These are phyloP conservation scores for Sinonovacula constricta DNA, from an alignment of 1,140 invertebrate species.

Conservation along the genomic window DNA sequence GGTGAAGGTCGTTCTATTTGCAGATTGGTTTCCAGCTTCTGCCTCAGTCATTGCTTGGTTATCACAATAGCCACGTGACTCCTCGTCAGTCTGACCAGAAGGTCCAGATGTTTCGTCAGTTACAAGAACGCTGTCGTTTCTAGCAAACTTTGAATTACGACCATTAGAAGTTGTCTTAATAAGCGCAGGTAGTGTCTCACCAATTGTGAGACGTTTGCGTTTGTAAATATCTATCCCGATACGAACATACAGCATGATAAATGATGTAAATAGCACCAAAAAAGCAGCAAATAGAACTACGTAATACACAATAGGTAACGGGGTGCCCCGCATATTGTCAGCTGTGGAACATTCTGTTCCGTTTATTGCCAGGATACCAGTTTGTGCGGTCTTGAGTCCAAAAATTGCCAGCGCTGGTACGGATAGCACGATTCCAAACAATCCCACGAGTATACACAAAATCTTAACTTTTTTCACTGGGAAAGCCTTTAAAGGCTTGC, in stretches of 20 bases:
- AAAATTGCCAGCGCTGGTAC: slow-evolving; percentile 60
- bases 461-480: slow-evolving; percentile 55
- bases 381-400: slow-evolving; percentile 55
- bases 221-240: slow-evolving; percentile 61
- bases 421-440: slow-evolving; percentile 51
- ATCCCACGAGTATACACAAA: slow-evolving; percentile 46
- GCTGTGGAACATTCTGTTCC: slow-evolving; percentile 62
- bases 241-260: slow-evolving; percentile 54
- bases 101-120: slow-evolving; percentile 24
- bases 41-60: neutral
- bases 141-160: neutral
- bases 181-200: slow-evolving; percentile 35
- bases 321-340: slow-evolving; percentile 49
- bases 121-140: slow-evolving; percentile 19
- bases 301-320: slow-evolving; percentile 58
- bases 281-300: slow-evolving; percentile 57
- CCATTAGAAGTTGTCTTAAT: slow-evolving; percentile 9
- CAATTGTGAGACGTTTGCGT: slow-evolving; percentile 50
- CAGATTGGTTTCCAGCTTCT: neutral
- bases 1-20: neutral
- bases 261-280: slow-evolving; percentile 52
- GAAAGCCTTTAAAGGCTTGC: slow-evolving; percentile 61
- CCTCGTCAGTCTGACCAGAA: slow-evolving; percentile 37
- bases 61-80: slow-evolving; percentile 22
- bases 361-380: slow-evolving; percentile 26